Evolutionary conservation across 2,888 invertebrate genomes (phyloP), one percentile per base, ranked within the genome.

Genomic region (Andrena trimmerana): DNA sequence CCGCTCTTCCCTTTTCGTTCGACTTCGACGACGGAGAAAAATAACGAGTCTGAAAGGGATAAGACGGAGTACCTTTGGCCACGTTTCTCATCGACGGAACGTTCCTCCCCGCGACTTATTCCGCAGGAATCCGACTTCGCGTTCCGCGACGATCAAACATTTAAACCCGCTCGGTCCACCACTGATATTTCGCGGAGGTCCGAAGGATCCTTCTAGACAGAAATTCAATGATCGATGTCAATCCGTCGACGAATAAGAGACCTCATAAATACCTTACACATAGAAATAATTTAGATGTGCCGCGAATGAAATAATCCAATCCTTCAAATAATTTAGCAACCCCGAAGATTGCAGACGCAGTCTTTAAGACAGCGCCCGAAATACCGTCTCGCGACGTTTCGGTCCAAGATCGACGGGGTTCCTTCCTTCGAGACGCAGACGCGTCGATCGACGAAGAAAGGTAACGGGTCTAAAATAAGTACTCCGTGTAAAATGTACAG

Each of bases 361-460:
- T 5, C 16, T 1, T 6, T 16, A 6, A n/a, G 31, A 27, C 33
- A 10, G 16, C 20, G 31, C 36, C 7, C 20, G 36, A 10, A 36
- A 36, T 63, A 27, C 13, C n/a, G 3, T 27, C 27, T 24, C 62
- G 50, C 66, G 16, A 42, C 42, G 36, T 36, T 76, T 66, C 66
- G 16, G 24, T 74, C 80, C 84, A 81, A 29, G 80, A 83, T 84
- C 89, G 81, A 80, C 67, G 13, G 59, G 29, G 70, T 72, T 65
- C 42, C 72, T 20, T 48, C 67, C 29, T 48, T 31, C 2, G 10
- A 7, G 33, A 60, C 36, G 77, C 59, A 16, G 54, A 52, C 36
- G 68, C 85, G 83, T 84, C 70, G 83, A 86, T 66, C 81, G 72
- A 62, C 52, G 29, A 20, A 36, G 76, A 66, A 50, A 60, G 54